These are phyloP conservation scores for Trachelus troglodyta DNA, from an alignment of 2,888 invertebrate genomes.

Conservation along the genomic window DNA sequence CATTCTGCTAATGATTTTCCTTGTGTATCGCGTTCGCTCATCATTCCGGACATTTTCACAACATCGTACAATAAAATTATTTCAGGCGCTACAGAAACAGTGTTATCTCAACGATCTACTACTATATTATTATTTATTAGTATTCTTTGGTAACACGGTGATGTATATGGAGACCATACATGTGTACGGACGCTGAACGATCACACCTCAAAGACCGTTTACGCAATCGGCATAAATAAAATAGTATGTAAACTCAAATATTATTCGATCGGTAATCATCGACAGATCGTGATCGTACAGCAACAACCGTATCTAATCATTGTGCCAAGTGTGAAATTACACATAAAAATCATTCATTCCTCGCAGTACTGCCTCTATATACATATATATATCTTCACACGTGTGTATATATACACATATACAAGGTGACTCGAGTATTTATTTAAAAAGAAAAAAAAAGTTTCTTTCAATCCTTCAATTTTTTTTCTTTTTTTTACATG, in stretches of 20 bases:
- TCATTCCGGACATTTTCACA: neutral
- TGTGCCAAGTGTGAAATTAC: neutral
- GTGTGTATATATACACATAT: constrained; percentile 3
- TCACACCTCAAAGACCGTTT: neutral
- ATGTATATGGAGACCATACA: constrained; percentile 57
- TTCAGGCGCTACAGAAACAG: constrained; percentile 4
- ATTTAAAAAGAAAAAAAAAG: neutral
- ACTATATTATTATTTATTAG: constrained; percentile 38
- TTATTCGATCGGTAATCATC: neutral
- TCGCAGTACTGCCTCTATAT: neutral
- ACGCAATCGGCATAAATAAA: neutral
- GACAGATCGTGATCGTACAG: constrained; percentile 6
- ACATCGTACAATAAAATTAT: constrained; percentile 3
- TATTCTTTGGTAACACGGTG: constrained; percentile 65
- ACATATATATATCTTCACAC: neutral
- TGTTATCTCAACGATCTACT: constrained; percentile 12
- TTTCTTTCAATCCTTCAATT: neutral
- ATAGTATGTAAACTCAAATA: neutral
- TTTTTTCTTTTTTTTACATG: neutral
- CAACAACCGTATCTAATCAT: neutral
- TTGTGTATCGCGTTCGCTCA: neutral
- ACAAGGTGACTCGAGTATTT: constrained; percentile 1
- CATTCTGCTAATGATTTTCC: neutral
- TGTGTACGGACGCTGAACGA: neutral
- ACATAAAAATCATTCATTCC: neutral